Evolutionary conservation across 1,140 invertebrate species (phyloP), one percentile per base, ranked within the genome.

Genomic region (Stegodyphus dumicola): DNA sequence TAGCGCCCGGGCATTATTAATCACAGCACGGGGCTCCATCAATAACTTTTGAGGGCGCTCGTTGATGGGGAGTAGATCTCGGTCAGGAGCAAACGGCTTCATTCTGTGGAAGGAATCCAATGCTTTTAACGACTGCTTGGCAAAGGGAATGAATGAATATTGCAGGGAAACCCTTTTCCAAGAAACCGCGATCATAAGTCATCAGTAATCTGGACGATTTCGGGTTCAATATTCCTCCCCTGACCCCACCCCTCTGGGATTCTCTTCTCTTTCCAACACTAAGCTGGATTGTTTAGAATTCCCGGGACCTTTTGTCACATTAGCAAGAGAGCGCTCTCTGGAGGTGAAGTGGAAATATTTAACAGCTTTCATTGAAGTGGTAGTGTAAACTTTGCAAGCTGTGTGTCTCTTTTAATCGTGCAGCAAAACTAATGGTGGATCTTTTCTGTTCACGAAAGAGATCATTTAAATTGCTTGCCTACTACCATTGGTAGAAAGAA

Each of bases 31-130:
- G 17, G 60, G 56, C 80, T 83, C 71, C 80, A 83, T 83, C 80
- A 83, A 83, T 83, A 83, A 83, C 80, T 83, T 75, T 83, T 83
- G 73, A 75, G 80, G 80, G 71, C 54, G 56, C 77, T 66, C 77
- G 77, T 54, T 78, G 77, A 69, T 81, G 69, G 13, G 48, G 69
- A 56, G 56, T 33, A 60, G 56, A 60, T 60, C 15, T 18, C 66
- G 80, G 80, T 66, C 80, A 75, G 54, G 66, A 70, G 65, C 60
- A 78, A 78, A 78, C 77, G 52, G 77, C 67, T 81, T 81, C 78
- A 81, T 81, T 33, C 69, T 78, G 60, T 53, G 9, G 56, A 65
- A 77, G 75, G 69, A 80, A 80, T 80, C 70, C 80, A 75, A 66
- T 83, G 80, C 80, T 83, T 83, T 83, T 83, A 83, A 83, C 80